These are phyloP conservation scores for Odontocerum albicorne DNA, from an alignment of 2,888 invertebrate species.

Conservation along the genomic window DNA sequence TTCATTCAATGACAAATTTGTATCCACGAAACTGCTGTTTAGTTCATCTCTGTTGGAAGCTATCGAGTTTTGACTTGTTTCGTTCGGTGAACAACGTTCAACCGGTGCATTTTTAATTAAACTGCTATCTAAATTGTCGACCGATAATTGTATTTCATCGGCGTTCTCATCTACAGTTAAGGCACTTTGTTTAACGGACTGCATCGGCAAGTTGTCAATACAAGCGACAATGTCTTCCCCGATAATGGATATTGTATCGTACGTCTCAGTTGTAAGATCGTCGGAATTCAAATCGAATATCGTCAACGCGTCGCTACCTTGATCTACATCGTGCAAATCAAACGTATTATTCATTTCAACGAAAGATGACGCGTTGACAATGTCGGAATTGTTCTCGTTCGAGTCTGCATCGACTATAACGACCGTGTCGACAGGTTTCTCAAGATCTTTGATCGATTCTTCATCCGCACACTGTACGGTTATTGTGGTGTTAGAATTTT, in stretches of 20 bases:
- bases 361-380: neutral
- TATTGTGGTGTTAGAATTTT: conserved; percentile 5
- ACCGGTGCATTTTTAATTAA: neutral
- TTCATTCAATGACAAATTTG: neutral
- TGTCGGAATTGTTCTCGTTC: conserved; percentile 3
- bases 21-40: too few species aligned
- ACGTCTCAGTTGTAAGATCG: neutral
- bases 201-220: neutral
- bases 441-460: too few species aligned
- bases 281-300: conserved; percentile 15
- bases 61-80: neutral
- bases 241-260: neutral
- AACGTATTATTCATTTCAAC: neutral
- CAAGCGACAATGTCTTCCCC: conserved; percentile 10
- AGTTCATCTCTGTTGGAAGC: too few species aligned
- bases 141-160: too few species aligned
- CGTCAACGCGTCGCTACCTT: conserved; percentile 22
- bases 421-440: neutral
- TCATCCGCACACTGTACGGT: too few species aligned
- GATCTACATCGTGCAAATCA: conserved; percentile 10
- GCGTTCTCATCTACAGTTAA: neutral
- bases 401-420: neutral
- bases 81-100: neutral
- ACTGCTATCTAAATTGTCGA: neutral
- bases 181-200: neutral